A percentile compares a stretch with the other conserved stretches of the same genome.
phyloP scores from a whole-genome alignment of 2,113 vertebrate species.

The Danio rerio region GRCz12tu NC_133196.1:44822001-44822500 shows the following conservation, averaged over 20 bases:
- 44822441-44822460: background rate
- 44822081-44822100: slow-evolving; percentile 60
- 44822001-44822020: slow-evolving; percentile 25
- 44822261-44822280: slow-evolving; percentile 62
- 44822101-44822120: slow-evolving; percentile 39
- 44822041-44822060: slow-evolving; percentile 48
- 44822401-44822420: slow-evolving; percentile 24
- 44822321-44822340: slow-evolving; percentile 43
- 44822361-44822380: slow-evolving; percentile 59
- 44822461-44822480: background rate
- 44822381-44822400: slow-evolving; percentile 53
- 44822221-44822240: slow-evolving; percentile 46
- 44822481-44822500: background rate
- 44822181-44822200: slow-evolving; percentile 19
- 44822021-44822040: slow-evolving; percentile 7
- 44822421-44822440: background rate
- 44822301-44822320: slow-evolving; percentile 67
- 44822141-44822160: slow-evolving; percentile 72
- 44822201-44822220: slow-evolving; percentile 16
- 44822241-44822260: slow-evolving; percentile 55
- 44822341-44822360: slow-evolving; percentile 56
- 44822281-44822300: slow-evolving; percentile 61
- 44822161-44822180: slow-evolving; percentile 59
- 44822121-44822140: slow-evolving; percentile 63
- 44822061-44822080: slow-evolving; percentile 46